A percentile compares a stretch with the other conserved stretches of the same genome.
Conservation (phyloP, 2,113 vertebrate genomes). For the Cheilinus undulatus region DNA sequence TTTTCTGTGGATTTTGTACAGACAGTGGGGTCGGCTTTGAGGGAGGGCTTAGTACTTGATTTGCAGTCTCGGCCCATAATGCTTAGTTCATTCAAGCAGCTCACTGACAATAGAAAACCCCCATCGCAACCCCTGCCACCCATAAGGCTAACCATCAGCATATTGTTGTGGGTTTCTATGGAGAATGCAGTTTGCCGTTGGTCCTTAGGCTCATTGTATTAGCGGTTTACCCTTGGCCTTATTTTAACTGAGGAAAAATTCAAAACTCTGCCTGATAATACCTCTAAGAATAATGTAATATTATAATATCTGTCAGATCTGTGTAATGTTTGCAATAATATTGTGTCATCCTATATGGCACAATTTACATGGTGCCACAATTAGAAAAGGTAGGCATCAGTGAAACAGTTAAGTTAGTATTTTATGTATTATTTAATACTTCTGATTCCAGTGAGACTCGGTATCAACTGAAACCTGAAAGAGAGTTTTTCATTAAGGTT, state of each 20-base stretch:
- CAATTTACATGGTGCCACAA: too few relatives aligned
- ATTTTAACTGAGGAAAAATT: slow-evolving; percentile 12
- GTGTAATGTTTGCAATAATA: not conserved
- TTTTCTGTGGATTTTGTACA: slow-evolving; percentile 63
- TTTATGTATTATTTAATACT: too few relatives aligned
- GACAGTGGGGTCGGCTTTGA: slow-evolving; percentile 60
- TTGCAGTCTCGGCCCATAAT: slow-evolving; percentile 71
- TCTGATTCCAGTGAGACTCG: too few relatives aligned
- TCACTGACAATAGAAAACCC: slow-evolving; percentile 51
- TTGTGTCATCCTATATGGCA: not conserved
- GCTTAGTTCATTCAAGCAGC: slow-evolving; percentile 64
- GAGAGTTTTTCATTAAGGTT: too few relatives aligned
- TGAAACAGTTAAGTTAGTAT: too few relatives aligned
- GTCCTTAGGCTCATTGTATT: slow-evolving; percentile 48
- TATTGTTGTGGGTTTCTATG: slow-evolving; percentile 74
- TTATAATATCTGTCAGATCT: too few relatives aligned
- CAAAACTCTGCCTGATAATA: not conserved
- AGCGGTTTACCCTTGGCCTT: slow-evolving; percentile 16
- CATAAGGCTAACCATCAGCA: slow-evolving; percentile 57
- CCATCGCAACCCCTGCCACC: slow-evolving; percentile 45
- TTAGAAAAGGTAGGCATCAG: too few relatives aligned
- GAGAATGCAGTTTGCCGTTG: slow-evolving; percentile 58
- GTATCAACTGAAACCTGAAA: too few relatives aligned
- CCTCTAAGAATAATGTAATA: not conserved
- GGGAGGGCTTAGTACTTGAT: slow-evolving; percentile 71